A percentile compares a stretch with the other conserved stretches of the same genome.
Conservation (phyloP, 2,113 vertebrate genomes). For the Zapus hudsonius region DNA sequence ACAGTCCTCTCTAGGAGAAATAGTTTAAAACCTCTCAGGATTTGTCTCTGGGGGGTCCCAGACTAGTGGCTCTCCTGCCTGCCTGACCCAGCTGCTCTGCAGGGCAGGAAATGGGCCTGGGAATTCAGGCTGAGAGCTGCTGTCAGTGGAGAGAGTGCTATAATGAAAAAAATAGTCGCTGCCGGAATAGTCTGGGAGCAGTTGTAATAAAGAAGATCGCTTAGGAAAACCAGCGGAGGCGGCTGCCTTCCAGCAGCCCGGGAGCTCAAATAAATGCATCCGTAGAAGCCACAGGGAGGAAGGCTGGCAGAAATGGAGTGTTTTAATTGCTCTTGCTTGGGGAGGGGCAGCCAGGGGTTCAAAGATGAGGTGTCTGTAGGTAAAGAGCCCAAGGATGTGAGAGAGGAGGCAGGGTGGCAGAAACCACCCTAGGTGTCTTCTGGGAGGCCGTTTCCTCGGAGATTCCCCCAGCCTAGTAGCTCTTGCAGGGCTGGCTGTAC, state of each 20-base stretch:
- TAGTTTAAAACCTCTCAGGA: background rate
- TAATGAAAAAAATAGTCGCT: slow-evolving; percentile 67
- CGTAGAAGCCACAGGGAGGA: background rate
- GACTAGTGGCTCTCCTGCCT: background rate
- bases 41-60: slow-evolving; percentile 5
- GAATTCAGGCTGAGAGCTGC: slow-evolving; percentile 69
- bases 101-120: slow-evolving; percentile 71
- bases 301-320: slow-evolving; percentile 1
- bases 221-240: slow-evolving; percentile 45
- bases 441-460: background rate
- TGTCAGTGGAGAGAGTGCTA: slow-evolving; percentile 59
- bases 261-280: slow-evolving; percentile 43
- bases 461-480: background rate
- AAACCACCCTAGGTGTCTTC: background rate
- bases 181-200: slow-evolving; percentile 65
- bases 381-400: background rate
- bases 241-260: slow-evolving; percentile 54
- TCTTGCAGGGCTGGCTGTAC: background rate
- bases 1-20: background rate
- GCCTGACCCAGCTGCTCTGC: slow-evolving; percentile 51
- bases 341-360: background rate
- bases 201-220: slow-evolving; percentile 73
- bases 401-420: background rate
- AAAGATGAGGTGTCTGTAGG: background rate
- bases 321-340: slow-evolving; percentile 12